Evolutionary conservation across 2,888 invertebrate genomes (phyloP), one percentile per base, ranked within the genome.

Genomic region (Strigamia crassipes): DNA sequence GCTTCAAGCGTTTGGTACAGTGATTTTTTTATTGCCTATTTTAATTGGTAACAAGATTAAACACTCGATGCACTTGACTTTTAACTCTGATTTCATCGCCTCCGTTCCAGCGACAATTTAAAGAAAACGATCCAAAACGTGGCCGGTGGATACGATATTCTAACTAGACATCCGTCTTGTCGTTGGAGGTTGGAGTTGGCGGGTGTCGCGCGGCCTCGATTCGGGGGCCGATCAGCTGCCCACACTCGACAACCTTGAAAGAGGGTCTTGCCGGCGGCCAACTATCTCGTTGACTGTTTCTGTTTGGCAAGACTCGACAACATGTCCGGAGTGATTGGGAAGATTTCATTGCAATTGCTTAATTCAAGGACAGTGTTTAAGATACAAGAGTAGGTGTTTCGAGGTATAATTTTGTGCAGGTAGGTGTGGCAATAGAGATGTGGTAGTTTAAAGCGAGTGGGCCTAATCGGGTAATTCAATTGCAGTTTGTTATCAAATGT

Each of bases 161-260:
- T n/a, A n/a, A n/a, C n/a, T n/a, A n/a, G n/a, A n/a, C n/a, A n/a
- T n/a, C n/a, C n/a, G n/a, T n/a, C n/a, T n/a, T n/a, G n/a, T n/a
- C n/a, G n/a, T n/a, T n/a, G 34, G 66, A 66, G 66, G n/a, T n/a
- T n/a, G 34, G 66, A 66, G 66, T 66, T 21, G 66, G 66, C 66
- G 66, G 66, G 66, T 66, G 66, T 66, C 66, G 27, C 66, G 66
- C 27, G 66, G 27, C 66, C 66, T 66, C 66, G 66, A 66, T 66
- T 66, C 66, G 27, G 23, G 66, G 66, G 66, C 61, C 61, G 61
- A 61, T 61, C 61, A 10, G 21, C 61, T 5, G 66, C 66, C 66
- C 27, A 66, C 66, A 23, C 66, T 66, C 13, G 13, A 8, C 31
- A 66, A 66, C 66, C 66, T 66, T 66, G 66, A 66, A 31, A 12